Evolutionary conservation across 2,888 invertebrate species (phyloP).

Genomic region (Acrobasis suavella): DNA sequence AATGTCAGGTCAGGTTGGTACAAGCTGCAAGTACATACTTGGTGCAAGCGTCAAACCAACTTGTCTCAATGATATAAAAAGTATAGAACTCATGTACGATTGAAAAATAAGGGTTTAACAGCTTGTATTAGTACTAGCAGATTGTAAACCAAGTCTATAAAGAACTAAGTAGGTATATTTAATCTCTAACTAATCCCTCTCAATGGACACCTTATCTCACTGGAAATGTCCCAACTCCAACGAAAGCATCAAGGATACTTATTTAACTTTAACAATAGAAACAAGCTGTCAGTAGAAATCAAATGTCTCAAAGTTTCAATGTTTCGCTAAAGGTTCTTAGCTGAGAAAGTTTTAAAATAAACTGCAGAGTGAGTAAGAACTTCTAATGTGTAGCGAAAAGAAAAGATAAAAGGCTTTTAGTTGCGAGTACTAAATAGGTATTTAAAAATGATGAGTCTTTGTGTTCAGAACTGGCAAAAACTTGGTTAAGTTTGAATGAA

Average conservation of each 20-base stretch:
- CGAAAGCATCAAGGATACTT: constrained; percentile 11
- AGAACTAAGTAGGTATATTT: not conserved
- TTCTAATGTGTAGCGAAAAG: constrained; percentile 17
- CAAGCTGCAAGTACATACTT: too few relatives aligned
- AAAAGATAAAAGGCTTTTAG: not conserved
- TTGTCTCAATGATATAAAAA: too few relatives aligned
- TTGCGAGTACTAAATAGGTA: not conserved
- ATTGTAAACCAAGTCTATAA: not conserved
- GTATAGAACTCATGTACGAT: too few relatives aligned
- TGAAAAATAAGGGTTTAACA: too few relatives aligned
- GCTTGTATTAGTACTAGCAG: too few relatives aligned
- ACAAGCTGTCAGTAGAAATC: constrained; percentile 16
- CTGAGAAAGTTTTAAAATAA: constrained; percentile 21
- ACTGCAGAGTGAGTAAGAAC: constrained; percentile 8
- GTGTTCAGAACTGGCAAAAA: not conserved
- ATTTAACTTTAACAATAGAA: constrained; percentile 21
- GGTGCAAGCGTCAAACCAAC: too few relatives aligned
- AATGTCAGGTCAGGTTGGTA: too few relatives aligned
- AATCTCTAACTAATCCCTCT: not conserved
- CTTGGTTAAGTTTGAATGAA: too few relatives aligned
- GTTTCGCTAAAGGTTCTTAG: constrained; percentile 11
- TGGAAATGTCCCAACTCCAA: not conserved
- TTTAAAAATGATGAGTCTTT: not conserved
- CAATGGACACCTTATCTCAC: constrained; percentile 2
- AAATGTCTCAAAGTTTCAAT: constrained; percentile 11